Base-by-base conservation (phyloP, 2,888 invertebrate genomes). In the Yponomeuta sedellus region DNA sequence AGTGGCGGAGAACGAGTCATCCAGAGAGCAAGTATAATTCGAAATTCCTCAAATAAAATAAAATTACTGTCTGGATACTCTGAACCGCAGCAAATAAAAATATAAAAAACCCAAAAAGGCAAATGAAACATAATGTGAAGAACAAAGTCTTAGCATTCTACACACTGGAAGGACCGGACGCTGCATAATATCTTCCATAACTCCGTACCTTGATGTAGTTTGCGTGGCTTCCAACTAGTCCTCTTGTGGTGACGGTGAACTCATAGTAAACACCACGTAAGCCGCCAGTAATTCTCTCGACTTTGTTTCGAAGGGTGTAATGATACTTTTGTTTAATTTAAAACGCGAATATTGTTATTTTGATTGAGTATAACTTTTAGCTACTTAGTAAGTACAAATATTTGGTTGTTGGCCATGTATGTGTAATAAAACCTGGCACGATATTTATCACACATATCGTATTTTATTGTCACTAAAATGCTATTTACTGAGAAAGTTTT, bases 121-220 rank as follows among this genome's bases (percentile, higher is more conserved):
- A 87, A 87, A 82, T 79, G 64, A 87, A 80, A 83, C 64, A 69
- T 80, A 87, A 86, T 73, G 81, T 81, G 83, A 80, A 82, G 69
- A 25, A 56, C 16, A 64, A 64, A 52, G 6, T 44, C 25, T 25
- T 10, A 39, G 61, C 59, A 2, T 59, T 59, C 20, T 59, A 59
- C 25, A 59, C 22, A 59, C 20, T 59, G 59, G 20, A 59, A 19
- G 22, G 20, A 22, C 11, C 25, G 59, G 22, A 52, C 44, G 12
- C 44, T 52, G 44, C 5, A 52, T 52, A 52, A 52, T 52, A 59
- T 59, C 22, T 19, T 59, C 25, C 10, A 12, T 22, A 11, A 22
- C 10, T 11, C 20, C 59, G 59, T 59, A 59, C 59, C 59, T 59
- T 34, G 34, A 4, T 59, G 19, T 59, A 11, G 25, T 59, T 59